These are phyloP conservation scores for Cyclopterus lumpus DNA, from an alignment of 2,797 vertebrate genomes.

Conservation along the genomic window DNA sequence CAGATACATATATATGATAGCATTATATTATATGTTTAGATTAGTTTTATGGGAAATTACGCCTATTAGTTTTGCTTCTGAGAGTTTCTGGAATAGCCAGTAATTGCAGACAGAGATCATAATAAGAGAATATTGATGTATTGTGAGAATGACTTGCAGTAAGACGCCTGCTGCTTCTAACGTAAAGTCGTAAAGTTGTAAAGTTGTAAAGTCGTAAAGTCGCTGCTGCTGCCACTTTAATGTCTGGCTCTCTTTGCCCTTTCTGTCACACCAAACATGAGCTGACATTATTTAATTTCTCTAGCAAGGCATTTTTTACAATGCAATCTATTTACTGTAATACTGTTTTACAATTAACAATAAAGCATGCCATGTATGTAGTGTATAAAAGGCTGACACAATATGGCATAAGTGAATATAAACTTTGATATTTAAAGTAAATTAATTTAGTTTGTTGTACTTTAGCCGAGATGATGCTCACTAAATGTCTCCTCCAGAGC, in stretches of 20 bases:
- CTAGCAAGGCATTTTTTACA: slow-evolving; percentile 36
- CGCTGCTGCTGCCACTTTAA: slow-evolving; percentile 49
- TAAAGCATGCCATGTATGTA: slow-evolving; percentile 46
- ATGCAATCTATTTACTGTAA: slow-evolving; percentile 52
- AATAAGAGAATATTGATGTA: slow-evolving; percentile 68
- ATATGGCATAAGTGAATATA: not conserved
- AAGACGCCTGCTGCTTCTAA: slow-evolving; percentile 35
- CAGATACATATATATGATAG: slow-evolving; percentile 33
- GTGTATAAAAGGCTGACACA: slow-evolving; percentile 24
- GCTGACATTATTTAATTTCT: slow-evolving; percentile 54
- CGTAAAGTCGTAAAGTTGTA: not conserved
- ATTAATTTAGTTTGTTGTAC: slow-evolving; percentile 1
- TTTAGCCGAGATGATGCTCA: slow-evolving; percentile 15
- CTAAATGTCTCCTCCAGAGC: not conserved
- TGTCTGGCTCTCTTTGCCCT: slow-evolving; percentile 31
- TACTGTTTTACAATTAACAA: slow-evolving; percentile 55
- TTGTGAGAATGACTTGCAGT: slow-evolving; percentile 49
- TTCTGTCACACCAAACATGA: slow-evolving; percentile 47
- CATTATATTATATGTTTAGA: not conserved
- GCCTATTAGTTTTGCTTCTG: slow-evolving; percentile 14
- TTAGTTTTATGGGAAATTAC: slow-evolving; percentile 24
- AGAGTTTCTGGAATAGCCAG: slow-evolving; percentile 20
- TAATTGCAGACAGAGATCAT: slow-evolving; percentile 46
- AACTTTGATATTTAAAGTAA: slow-evolving; percentile 12
- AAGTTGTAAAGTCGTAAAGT: no score